Base-by-base conservation (phyloP, 2,888 invertebrate species). In the Drosophila parthenogenetica region DNA sequence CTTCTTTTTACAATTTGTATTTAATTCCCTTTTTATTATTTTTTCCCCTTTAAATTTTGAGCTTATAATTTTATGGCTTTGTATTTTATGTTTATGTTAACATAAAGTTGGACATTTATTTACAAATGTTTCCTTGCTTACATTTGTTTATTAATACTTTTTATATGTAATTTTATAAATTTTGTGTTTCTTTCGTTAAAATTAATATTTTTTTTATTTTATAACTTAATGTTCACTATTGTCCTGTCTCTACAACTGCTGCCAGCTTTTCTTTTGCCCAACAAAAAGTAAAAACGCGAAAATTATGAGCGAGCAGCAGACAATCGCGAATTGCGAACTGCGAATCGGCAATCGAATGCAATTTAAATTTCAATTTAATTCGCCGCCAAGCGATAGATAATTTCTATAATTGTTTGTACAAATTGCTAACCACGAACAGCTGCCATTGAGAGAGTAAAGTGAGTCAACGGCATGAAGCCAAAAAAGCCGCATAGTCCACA, bases 291-390 rank as follows among this genome's bases (percentile, higher is more conserved):
- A 29, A 19, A 54, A 39, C 19, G 35, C 11, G 14, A 54, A 58
- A 70, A 57, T 57, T 67, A 80, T 73, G 66, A 75, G 69, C 29
- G 29, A 55, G 53, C 8, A 25, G 14, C 17, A 63, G 49, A 69
- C 72, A 72, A 87, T 87, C 82, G 75, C 69, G 59, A 29, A 87
- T 85, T 79, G 75, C 69, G 59, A 35, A 29, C 45, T 59, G 50
- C 4, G 57, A 2, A 32, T 25, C 46, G 17, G 35, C 76, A 76
- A 86, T 84, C 85, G 85, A 82, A 79, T 87, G 83, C 87, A 84
- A 84, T 87, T 84, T 87, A 81, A 81, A 85, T 87, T 87, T 89
- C 89, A 89, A 85, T 87, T 87, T 89, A 87, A 89, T 89, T 86
- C 85, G 77, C 82, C 73, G 63, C 81, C 84, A 74, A 72, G 83